Conservation (phyloP, 2,797 vertebrate species). For the Lagorchestes hirsutus region DNA sequence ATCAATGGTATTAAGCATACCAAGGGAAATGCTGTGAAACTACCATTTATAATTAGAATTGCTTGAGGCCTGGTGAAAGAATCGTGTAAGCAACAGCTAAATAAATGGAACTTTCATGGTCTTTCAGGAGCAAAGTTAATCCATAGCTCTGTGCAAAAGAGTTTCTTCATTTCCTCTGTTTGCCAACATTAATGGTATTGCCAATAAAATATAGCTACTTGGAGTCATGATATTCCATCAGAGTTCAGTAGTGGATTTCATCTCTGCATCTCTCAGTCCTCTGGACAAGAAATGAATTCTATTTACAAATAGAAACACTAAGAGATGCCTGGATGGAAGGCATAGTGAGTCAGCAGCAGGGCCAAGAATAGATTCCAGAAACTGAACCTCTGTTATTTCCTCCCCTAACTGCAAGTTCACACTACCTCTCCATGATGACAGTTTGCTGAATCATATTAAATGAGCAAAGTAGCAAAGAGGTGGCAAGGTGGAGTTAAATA, state of each 20-base stretch:
- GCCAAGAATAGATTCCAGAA: neutral
- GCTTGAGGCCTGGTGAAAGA: neutral
- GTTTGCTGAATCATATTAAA: neutral
- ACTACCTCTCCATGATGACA: neutral
- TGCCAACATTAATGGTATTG: conserved; percentile 42
- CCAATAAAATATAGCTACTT: neutral
- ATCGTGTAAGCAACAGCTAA: conserved; percentile 11
- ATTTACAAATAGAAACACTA: conserved; percentile 48
- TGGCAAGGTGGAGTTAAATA: neutral
- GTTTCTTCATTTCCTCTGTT: conserved; percentile 35
- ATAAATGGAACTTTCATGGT: conserved; percentile 22
- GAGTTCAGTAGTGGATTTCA: conserved; percentile 36
- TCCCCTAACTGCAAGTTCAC: neutral
- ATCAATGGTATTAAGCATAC: neutral
- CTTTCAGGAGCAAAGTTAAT: conserved; percentile 41
- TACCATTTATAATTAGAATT: conserved; percentile 28
- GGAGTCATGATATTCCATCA: conserved; percentile 14
- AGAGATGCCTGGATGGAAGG: neutral
- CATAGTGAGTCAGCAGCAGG: neutral
- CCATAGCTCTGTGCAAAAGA: neutral
- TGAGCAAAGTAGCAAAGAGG: neutral
- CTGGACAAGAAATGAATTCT: conserved; percentile 53
- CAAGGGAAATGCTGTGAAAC: conserved; percentile 22
- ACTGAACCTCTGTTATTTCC: neutral
- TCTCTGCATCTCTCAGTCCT: conserved; percentile 27